Percentiles rank a stretch among this genome's conserved stretches.
Evolutionary conservation across 2,113 vertebrate species (phyloP).

Genomic region (Tragelaphus strepsiceros): DNA sequence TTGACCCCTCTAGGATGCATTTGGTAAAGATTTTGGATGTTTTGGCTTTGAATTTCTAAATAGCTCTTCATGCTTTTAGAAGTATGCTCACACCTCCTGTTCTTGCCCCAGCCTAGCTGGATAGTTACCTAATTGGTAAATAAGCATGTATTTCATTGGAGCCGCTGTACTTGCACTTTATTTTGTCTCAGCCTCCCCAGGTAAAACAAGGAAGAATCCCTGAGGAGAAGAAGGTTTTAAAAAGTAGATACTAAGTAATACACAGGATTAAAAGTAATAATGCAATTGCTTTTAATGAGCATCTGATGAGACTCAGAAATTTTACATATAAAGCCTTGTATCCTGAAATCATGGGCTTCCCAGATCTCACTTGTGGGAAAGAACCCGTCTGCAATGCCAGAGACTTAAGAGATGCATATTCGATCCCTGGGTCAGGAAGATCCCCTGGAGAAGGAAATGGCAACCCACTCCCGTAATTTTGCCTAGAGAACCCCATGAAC

Average conservation of each 20-base stretch:
- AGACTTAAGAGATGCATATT: neutral
- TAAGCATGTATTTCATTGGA: fast-evolving
- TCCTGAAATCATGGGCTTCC: neutral
- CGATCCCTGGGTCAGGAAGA: neutral
- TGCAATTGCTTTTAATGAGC: neutral
- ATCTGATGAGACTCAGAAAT: neutral
- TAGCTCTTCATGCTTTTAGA: neutral
- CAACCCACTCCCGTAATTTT: neutral
- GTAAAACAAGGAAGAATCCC: too few species aligned
- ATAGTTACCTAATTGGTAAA: neutral
- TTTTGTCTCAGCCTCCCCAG: neutral
- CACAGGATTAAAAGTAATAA: neutral
- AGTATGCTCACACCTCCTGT: fast-evolving
- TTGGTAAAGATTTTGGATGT: too few species aligned
- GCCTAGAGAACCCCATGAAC: neutral
- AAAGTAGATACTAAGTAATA: neutral
- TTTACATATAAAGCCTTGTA: neutral
- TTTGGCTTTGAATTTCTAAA: neutral
- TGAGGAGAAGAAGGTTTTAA: neutral
- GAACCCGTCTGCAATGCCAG: neutral
- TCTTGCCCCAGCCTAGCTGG: fast-evolving
- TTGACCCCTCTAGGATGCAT: neutral
- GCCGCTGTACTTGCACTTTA: fast-evolving
- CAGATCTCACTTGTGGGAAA: neutral
- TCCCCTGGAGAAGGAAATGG: neutral